Base-by-base conservation (phyloP, 1,140 invertebrate genomes). In the Maconellicoccus hirsutus region DNA sequence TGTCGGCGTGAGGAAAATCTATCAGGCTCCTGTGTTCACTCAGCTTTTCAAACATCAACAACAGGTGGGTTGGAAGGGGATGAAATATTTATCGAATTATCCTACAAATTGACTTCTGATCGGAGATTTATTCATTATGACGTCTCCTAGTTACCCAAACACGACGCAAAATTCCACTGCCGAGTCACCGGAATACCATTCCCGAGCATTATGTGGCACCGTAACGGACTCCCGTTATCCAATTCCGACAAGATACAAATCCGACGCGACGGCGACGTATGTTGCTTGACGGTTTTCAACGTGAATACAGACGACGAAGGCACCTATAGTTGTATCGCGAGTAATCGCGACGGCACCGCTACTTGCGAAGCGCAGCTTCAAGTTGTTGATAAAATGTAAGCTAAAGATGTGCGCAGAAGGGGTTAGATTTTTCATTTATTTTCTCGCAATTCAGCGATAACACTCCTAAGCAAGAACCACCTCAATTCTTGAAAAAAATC, bases 141-240 rank as follows among this genome's bases (percentile, higher is more conserved):
- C 70, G 71, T 69, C 59, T 71, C 74, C 75, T 77, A 89, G 84
- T 75, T 91, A 12, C 87, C 88, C 10, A 84, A 82, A 16, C 84
- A 84, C 75, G 90, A 93, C 78, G 90, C 89, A 22, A 92, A 93
- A 77, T 90, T 94, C 77, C 82, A 87, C 0, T 90, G 89, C 2
- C 85, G 90, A 6, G 87, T 96, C 2, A 86, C 84, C 26, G 96
- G 94, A 10, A 84, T 95, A 39, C 96, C 96, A 0, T 82, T 85
- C 70, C 95, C 96, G 0, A 90, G 94, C 7, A 81, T 97, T 7
- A 81, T 83, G 0, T 98, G 94, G 94, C 89, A 86, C 76, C 90
- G 86, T 77, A 86, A 94, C 77, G 89, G 88, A 0, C 82, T 85
- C 61, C 85, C 84, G 0, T 82, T 94, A 12, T 75, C 77, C 0